Base-by-base conservation (phyloP, 2,797 vertebrate genomes). In the Myripristis jacobus region DNA sequence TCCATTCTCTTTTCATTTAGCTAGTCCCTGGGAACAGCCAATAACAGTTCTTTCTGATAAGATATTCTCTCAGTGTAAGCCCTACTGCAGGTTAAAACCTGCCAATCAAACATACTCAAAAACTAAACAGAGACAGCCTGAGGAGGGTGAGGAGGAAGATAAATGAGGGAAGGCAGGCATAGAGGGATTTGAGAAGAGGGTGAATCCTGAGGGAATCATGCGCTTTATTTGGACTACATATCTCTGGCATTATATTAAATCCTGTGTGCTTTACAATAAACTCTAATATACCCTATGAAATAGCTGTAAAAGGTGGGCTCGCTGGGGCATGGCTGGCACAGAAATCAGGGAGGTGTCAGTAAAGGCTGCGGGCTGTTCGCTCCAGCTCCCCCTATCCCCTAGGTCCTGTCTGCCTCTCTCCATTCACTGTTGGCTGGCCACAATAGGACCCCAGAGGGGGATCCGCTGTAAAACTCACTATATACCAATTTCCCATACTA, bases 51-150 rank as follows among this genome's bases (percentile, higher is more conserved):
- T 59, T 38, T 29, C 65, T 59, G 79, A 71, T 79, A 67, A 80
- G 61, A 67, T 53, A n/a, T 78, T 71, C 83, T 76, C 29, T 78
- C 82, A 82, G 48, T 79, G 80, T 85, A 80, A 67, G 57, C 43
- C 41, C 36, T 21, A 41, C 66, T 70, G 70, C 4, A 21, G 58
- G 41, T 75, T 87, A 78, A 38, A 80, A 71, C 73, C 80, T 75
- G 85, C 59, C 87, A 84, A 80, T 88, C 77, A 87, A 82, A 81
- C 61, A 76, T 53, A n/a, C 66, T 46, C 61, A 80, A 27, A 67
- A 79, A 80, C 75, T 66, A 66, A 81, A 84, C 52, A 65, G 52
- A 76, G 38, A 54, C 27, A 60, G 75, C 69, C 77, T 70, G 59
- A 69, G 55, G 43, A 71, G 6, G 44, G 71, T 75, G 46, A 77